Conservation (phyloP, 2,797 vertebrate genomes). For the Lindbergichthys nudifrons region DNA sequence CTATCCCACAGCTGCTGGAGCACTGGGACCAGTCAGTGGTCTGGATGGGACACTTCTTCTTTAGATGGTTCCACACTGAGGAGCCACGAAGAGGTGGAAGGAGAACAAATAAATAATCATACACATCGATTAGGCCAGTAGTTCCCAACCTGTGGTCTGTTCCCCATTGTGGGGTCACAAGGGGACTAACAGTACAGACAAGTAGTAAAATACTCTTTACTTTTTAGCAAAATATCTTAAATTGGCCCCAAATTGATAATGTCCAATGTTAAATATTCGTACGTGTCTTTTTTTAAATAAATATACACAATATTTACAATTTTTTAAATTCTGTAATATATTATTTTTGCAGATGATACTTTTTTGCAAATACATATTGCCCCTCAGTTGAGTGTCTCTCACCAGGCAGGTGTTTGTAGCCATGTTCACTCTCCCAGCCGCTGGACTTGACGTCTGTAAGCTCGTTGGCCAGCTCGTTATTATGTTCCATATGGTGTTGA, state of each 20-base stretch:
- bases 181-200: neutral
- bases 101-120: neutral
- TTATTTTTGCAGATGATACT: too few species aligned
- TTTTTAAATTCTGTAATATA: too few species aligned
- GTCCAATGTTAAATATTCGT: too few species aligned
- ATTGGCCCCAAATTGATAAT: too few species aligned
- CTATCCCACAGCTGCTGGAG: conserved; percentile 86
- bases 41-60: conserved; percentile 77
- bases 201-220: neutral
- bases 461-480: conserved; percentile 64
- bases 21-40: conserved; percentile 86
- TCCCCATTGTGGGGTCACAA: neutral
- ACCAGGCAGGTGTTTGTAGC: conserved; percentile 79
- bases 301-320: too few species aligned
- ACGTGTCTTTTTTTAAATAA: too few species aligned
- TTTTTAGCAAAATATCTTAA: neutral
- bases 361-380: too few species aligned
- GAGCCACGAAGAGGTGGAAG: neutral
- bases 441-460: conserved; percentile 50
- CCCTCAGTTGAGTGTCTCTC: conserved; percentile 35
- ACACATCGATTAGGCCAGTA: neutral
- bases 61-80: conserved; percentile 66
- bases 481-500: conserved; percentile 25
- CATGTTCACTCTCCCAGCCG: conserved; percentile 70
- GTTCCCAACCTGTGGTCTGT: neutral